A percentile compares a stretch with the other conserved stretches of the same genome.
These are phyloP conservation scores for Porites evermanni DNA, from an alignment of 92 coral and sea anemone species.

Conservation along the genomic window DNA sequence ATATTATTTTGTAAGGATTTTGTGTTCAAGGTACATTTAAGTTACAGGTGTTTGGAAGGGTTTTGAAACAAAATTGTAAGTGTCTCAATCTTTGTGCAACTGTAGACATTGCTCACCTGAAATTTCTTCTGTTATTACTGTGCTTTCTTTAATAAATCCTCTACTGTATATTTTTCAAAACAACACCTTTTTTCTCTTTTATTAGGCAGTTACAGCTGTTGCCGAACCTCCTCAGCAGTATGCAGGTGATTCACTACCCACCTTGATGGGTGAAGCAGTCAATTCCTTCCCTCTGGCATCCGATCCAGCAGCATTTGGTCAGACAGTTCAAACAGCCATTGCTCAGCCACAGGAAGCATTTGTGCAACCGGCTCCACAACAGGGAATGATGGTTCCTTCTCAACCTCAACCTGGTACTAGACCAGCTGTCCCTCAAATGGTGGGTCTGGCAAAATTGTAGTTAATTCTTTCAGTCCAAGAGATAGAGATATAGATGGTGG, in stretches of 20 bases:
- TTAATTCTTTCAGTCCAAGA: too few relatives aligned
- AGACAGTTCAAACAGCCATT: conserved; percentile 20
- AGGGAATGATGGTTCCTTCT: conserved; percentile 31
- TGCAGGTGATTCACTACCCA: conserved; percentile 23
- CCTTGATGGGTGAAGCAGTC: conserved; percentile 33
- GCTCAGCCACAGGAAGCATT: conserved; percentile 60
- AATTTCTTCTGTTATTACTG: too few relatives aligned
- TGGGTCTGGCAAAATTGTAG: neutral
- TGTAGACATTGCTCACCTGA: too few relatives aligned
- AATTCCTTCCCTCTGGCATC: conserved; percentile 28
- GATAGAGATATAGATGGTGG: too few relatives aligned
- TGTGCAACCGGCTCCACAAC: conserved; percentile 37
- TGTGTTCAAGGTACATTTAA: too few relatives aligned
- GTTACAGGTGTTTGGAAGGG: too few relatives aligned
- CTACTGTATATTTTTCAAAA: too few relatives aligned
- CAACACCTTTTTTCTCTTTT: neutral
- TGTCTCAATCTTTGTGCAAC: too few relatives aligned
- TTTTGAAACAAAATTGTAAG: too few relatives aligned
- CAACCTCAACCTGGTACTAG: conserved; percentile 18
- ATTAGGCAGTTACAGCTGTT: conserved; percentile 7
- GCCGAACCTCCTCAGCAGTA: conserved; percentile 30
- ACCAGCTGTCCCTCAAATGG: conserved; percentile 37
- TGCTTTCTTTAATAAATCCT: neutral
- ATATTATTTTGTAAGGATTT: too few relatives aligned
- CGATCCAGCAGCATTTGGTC: conserved; percentile 49